Base-by-base conservation (phyloP, 2,888 invertebrate genomes). In the Euclidia mi region DNA sequence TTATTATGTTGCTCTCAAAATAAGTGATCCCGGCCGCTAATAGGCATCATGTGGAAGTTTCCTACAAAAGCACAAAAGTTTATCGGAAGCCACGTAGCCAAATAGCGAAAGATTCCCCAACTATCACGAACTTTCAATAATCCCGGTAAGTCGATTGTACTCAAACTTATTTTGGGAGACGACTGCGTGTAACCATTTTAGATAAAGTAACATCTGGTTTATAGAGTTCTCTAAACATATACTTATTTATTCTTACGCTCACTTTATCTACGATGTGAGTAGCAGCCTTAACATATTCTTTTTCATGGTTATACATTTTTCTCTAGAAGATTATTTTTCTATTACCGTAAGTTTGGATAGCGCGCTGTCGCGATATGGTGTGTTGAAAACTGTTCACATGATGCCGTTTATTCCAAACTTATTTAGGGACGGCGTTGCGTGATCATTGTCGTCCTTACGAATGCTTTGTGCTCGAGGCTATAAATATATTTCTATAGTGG, bases 61-160 rank as follows among this genome's bases (percentile, higher is more conserved):
- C 59, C 49, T 69, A 76, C 68, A 71, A 76, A 81, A 84, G 78
- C 76, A 81, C 71, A 78, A 75, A 84, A 89, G 83, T 80, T 89
- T 79, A 50, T 76, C 71, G 65, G 78, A 80, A 87, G 78, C 84
- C 87, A 89, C 89, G 86, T 88, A 88, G 84, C 82, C 66, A 81
- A 88, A 79, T 79, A 68, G 78, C 71, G 69, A 85, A 90, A 90
- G 88, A 91, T 89, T 89, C 69, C 66, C 77, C 48, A 88, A 91
- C 89, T 91, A 89, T 85, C 79, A 71, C 76, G 72, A 89, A 90
- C 85, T 90, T 86, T 78, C 85, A 84, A 89, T 90, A 91, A 91
- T 89, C 89, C 82, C 73, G 55, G 75, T 84, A 84, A 89, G 85
- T 85, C 89, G 77, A 88, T 89, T 87, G 87, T 89, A 84, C 83